Conservation (phyloP, 2,888 invertebrate genomes). For the Chironomus riparius region DNA sequence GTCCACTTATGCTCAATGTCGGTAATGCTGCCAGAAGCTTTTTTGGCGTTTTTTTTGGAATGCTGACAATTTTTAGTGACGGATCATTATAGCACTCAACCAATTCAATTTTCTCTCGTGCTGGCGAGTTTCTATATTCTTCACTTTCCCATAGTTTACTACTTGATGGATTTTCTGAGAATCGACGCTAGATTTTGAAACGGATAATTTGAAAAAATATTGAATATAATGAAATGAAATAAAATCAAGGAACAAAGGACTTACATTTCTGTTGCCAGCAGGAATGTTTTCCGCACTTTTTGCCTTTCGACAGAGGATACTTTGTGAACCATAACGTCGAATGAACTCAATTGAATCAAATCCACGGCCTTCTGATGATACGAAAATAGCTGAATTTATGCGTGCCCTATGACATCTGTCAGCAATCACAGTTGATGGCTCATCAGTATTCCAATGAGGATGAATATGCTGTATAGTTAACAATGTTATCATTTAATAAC, state of each 20-base stretch:
- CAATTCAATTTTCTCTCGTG: constrained; percentile 31
- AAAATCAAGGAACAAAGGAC: neutral
- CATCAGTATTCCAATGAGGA: constrained; percentile 47
- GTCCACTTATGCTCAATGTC: constrained; percentile 69
- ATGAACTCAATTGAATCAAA: constrained; percentile 74
- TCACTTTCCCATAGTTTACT: constrained; percentile 39
- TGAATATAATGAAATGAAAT: too few relatives aligned
- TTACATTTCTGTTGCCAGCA: constrained; percentile 43
- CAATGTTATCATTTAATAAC: neutral
- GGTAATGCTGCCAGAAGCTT: constrained; percentile 50
- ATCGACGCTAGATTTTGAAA: constrained; percentile 35
- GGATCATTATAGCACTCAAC: constrained; percentile 31
- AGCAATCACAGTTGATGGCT: constrained; percentile 54
- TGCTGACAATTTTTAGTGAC: constrained; percentile 38
- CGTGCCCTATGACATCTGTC: constrained; percentile 58
- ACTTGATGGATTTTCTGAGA: constrained; percentile 33
- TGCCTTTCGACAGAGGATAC: constrained; percentile 69
- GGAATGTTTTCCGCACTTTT: constrained; percentile 57
- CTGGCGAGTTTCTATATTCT: constrained; percentile 31
- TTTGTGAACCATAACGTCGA: constrained; percentile 69
- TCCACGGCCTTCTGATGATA: constrained; percentile 63
- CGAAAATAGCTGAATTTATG: constrained; percentile 79
- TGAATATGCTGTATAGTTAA: constrained; percentile 53
- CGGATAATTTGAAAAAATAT: too few relatives aligned
- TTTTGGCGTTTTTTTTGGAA: constrained; percentile 40